phyloP scores from a whole-genome alignment of 2,797 vertebrate genomes.

The Gymnoscopelus braueri region DNA sequence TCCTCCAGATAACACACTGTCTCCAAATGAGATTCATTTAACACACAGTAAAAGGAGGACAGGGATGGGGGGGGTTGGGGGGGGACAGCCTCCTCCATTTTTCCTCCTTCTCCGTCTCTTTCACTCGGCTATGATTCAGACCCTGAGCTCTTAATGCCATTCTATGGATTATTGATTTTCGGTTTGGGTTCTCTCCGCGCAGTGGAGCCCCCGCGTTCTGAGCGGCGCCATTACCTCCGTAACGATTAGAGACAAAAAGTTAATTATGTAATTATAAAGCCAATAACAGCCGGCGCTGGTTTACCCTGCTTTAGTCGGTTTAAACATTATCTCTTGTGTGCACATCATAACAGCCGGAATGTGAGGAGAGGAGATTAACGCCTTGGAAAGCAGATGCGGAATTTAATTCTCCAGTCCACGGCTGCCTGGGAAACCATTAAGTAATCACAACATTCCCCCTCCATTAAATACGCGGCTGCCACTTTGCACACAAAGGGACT shows the following conservation, averaged over 20 bases:
- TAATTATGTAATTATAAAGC: slow-evolving; percentile 99
- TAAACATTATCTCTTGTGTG: slow-evolving; percentile 99
- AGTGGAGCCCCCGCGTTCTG: slow-evolving; percentile 94
- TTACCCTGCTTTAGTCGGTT: slow-evolving; percentile 99
- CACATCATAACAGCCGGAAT: slow-evolving; percentile 99
- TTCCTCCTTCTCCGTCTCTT: slow-evolving; percentile 48
- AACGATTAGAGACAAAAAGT: slow-evolving; percentile 99
- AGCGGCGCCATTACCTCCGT: slow-evolving; percentile 99
- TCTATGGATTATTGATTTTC: slow-evolving; percentile 99
- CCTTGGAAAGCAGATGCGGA: slow-evolving; percentile 99
- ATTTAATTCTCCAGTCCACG: slow-evolving; percentile 99
- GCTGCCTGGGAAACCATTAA: slow-evolving; percentile 99
- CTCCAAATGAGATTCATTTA: slow-evolving; percentile 98
- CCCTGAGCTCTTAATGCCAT: slow-evolving; percentile 96
- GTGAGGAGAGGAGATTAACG: slow-evolving; percentile 99
- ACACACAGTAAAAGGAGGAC: slow-evolving; percentile 79
- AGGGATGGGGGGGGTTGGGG: slow-evolving; percentile 46
- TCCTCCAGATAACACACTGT: slow-evolving; percentile 92
- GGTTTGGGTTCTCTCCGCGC: slow-evolving; percentile 95
- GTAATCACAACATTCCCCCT: slow-evolving; percentile 99
- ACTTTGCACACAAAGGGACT: slow-evolving; percentile 96
- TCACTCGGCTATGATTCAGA: slow-evolving; percentile 64
- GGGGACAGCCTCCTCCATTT: slow-evolving; percentile 43
- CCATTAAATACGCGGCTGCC: slow-evolving; percentile 97
- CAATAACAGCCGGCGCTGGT: slow-evolving; percentile 99